Base-by-base conservation (phyloP, 2,113 vertebrate species). In the Sphaerodactylus townsendi region DNA sequence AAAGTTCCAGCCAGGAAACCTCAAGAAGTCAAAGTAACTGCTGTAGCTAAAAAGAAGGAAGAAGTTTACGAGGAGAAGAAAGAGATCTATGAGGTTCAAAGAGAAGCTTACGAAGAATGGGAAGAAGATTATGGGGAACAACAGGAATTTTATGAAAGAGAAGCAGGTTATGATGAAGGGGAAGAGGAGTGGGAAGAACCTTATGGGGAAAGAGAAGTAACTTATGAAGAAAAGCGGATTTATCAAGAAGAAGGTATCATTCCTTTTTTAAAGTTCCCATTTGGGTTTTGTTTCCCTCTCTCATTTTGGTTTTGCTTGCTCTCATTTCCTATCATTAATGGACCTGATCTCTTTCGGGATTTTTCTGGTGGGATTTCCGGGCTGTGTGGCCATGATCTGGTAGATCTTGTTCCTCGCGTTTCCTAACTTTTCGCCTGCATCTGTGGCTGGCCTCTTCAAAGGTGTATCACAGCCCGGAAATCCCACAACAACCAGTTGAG, bases 71-170 rank as follows among this genome's bases (percentile, higher is more conserved):
- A 91, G 87, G 84, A 95, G 68, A 86, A 79, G 70, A 90, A 93
- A 79, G 92, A 93, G 17, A 83, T 89, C 71, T 77, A 89, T 81
- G 93, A 93, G 83, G 70, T 83, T 1, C 93, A 86, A 35, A 92
- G 46, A 84, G 93, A 96, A 83, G 37, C 71, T 86, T 95, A 96
- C 1, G 96, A 97, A 86, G 95, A 96, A 84, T 95, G 95, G 96
- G 96, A 97, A 85, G 96, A 97, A 86, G 94, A 95, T 81, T 95
- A 95, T 79, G 96, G 92, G 13, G 96, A 96, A 91, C 90, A 95
- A 37, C 95, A 96, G 75, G 94, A 96, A 8, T 96, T 96, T 70
- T 96, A 96, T 1, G 90, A 96, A 91, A 90, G 74, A 48, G 95
- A 95, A 90, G 95, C 96, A 77, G 96, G 95, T 13, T 96, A 94